Conservation (phyloP, 2,797 vertebrate species). For the Sebastes itinus region DNA sequence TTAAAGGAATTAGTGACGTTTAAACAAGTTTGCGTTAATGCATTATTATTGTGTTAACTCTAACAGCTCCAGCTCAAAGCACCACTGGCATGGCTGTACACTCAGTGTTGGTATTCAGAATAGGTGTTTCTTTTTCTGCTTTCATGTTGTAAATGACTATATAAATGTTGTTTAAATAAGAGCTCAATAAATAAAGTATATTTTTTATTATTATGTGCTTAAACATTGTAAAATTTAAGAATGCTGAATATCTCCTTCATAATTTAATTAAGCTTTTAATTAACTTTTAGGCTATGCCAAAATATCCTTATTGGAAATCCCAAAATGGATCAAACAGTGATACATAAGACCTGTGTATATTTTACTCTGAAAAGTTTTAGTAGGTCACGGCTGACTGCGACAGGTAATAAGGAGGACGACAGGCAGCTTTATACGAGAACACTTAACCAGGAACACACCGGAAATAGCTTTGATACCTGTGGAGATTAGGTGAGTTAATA, state of each 20-base stretch:
- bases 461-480: slow-evolving; percentile 57
- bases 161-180: accelerated
- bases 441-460: background rate
- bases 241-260: background rate
- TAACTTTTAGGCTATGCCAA: background rate
- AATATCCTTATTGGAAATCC: background rate
- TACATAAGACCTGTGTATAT: background rate
- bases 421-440: background rate
- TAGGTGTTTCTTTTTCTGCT: background rate
- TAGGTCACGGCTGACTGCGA: slow-evolving; percentile 49
- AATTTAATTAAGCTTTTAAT: background rate
- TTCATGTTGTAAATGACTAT: background rate
- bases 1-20: too few relatives aligned
- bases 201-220: background rate
- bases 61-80: too few relatives aligned
- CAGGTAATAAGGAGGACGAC: slow-evolving; percentile 38
- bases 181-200: background rate
- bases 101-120: background rate
- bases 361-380: background rate
- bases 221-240: background rate
- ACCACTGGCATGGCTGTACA: background rate
- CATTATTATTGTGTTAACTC: accelerated
- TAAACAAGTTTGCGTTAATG: too few relatives aligned
- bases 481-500: slow-evolving; percentile 63
- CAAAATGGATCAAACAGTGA: background rate